Base-by-base conservation (phyloP, 2,113 vertebrate genomes). In the Pelobates fuscus region DNA sequence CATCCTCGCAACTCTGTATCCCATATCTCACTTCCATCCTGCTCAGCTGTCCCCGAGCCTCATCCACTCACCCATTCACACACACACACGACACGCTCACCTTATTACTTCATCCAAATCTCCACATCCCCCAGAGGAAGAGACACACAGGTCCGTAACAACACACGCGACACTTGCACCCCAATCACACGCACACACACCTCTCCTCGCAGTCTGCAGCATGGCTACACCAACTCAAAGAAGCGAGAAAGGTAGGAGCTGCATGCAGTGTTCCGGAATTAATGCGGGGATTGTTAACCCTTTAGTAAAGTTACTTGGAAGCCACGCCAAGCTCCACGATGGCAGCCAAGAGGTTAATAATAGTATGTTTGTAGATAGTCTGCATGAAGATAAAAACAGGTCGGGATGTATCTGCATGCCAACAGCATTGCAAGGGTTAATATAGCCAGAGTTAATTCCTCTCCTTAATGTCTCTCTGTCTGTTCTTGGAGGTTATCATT, bases 181-280 rank as follows among this genome's bases (percentile, higher is more conserved):
- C 8, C 32, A 37, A 10, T 37, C 32, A 37, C 18, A 8, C 8
- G n/a, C 52, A 55, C 57, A 24, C 57, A 24, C 23, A 59, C 3
- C 24, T 6, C 54, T 57, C 58, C 1, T 12, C 12, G 24, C 43
- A 29, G 24, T 54, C 25, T 10, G 32, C 32, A 26, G 3, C 65
- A 21, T 67, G 65, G 65, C 65, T 20, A 67, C 65, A 7, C 65
- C 65, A 29, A 67, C 65, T 17, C 21, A 67, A 26, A 18, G 25
- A 29, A 52, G 14, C 26, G 25, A 54, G 2, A 11, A 49, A 67
- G 65, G 65, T 67, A 67, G 18, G 43, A 2, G 23, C 2, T 3
- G 21, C 18, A 18, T 41, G n/a, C 18, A 29, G 25, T 17, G 15
- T 5, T 4, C 44, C 14, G 44, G 44, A 41, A 41, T 12, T 12